Evolutionary conservation across 2,113 vertebrate species (phyloP), one percentile per base, ranked within the genome.

Genomic region (Paramisgurnus dabryanus): DNA sequence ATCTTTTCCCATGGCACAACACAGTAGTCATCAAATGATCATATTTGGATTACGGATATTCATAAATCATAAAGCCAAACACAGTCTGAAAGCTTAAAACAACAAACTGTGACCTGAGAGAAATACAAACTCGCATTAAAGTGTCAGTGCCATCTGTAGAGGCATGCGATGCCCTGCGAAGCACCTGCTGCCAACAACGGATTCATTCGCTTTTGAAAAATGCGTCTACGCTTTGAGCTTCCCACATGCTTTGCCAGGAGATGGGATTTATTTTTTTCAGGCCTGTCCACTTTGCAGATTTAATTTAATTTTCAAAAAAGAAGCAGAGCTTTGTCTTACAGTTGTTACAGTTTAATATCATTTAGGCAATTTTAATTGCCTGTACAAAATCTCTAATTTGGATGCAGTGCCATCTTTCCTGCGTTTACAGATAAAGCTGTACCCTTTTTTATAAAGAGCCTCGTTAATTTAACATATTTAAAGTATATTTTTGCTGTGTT

Each of bases 81-180:
- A 43, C 40, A 73, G 39, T 18, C 17, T 2, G 17, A 7, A 2
- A 7, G 11, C 55, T 58, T 43, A 18, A 73, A 73, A 73, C 70
- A 60, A 73, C 55, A 73, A 58, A 43, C 17, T 39, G 39, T 73
- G 70, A 73, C 70, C 53, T 43, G 39, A 22, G 17, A 58, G 39
- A 22, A 43, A 73, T 7, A 43, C 43, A 39, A 60, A 40, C 53
- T 22, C 6, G 22, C 40, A 71, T 71, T 2, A 53, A 53, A 80
- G 12, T 45, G 13, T 40, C 41, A 80, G 22, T 71, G 18, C 58
- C 67, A 63, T 71, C 57, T 80, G 67, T 50, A 41, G 39, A 72
- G 49, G 18, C 27, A 53, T 58, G 39, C 41, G 50, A 27, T 43
- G 50, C 9, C 41, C n/a, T 73, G 18, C 27, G n/a, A 18, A 70